Percentiles rank a stretch among this genome's conserved stretches.
Evolutionary conservation across 1,140 invertebrate genomes (phyloP).

Genomic region (Charaxes varanes): DNA sequence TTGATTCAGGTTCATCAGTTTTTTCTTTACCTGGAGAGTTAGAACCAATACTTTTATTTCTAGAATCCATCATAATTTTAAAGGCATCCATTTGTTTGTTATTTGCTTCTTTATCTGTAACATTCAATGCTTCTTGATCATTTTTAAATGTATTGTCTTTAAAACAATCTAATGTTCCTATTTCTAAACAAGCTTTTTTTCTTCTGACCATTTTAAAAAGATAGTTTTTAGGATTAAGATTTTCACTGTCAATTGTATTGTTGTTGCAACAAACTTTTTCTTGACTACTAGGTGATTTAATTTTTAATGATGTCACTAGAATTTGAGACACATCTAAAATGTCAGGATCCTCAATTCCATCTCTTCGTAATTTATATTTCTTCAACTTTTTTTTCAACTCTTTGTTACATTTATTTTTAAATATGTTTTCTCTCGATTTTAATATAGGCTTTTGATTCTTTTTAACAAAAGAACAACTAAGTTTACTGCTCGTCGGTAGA

Average conservation of each 20-base stretch:
- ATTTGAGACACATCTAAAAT: slow-evolving; percentile 53
- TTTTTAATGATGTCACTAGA: slow-evolving; percentile 37
- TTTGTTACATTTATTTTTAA: slow-evolving; percentile 41
- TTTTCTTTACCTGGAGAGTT: slow-evolving; percentile 76
- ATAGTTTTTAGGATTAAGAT: slow-evolving; percentile 39
- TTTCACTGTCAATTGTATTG: slow-evolving; percentile 17
- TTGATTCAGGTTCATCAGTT: slow-evolving; percentile 23
- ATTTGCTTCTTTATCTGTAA: slow-evolving; percentile 10
- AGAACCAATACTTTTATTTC: slow-evolving; percentile 76
- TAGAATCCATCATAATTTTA: slow-evolving; percentile 77
- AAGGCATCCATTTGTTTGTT: slow-evolving; percentile 74
- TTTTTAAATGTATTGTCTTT: neutral
- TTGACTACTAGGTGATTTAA: slow-evolving; percentile 42
- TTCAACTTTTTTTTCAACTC: slow-evolving; percentile 50
- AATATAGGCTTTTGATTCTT: slow-evolving; percentile 27
- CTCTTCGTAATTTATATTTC: slow-evolving; percentile 55
- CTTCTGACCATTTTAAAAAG: slow-evolving; percentile 51
- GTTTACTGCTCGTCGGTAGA: slow-evolving; percentile 3
- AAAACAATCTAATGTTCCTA: neutral
- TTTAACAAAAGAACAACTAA: slow-evolving; percentile 16
- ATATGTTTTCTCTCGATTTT: slow-evolving; percentile 42
- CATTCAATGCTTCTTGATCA: neutral
- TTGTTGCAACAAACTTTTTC: slow-evolving; percentile 13
- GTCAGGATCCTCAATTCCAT: slow-evolving; percentile 58
- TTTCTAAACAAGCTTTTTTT: slow-evolving; percentile 20